Base-by-base conservation (phyloP, 2,888 invertebrate genomes). In the Didymodactylos carnosus region DNA sequence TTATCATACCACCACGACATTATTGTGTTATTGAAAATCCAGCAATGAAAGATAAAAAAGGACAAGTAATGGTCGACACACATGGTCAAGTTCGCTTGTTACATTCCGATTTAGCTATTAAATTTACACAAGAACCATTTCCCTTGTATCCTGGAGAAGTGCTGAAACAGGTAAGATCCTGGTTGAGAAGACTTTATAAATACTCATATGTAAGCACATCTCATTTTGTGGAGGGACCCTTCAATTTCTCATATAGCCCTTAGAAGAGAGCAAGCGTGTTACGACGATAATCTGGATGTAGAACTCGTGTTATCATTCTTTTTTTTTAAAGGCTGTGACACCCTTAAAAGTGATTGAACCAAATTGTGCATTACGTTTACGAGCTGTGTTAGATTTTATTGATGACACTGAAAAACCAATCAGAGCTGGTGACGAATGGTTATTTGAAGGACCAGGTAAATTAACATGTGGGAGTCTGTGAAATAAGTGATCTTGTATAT, bases 391-490 rank as follows among this genome's bases (percentile, higher is more conserved):
- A 13, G 85, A 85, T 77, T 84, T 84, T 79, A 81, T 80, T 69
- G 82, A 82, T 75, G 82, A 80, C 13, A 78, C 77, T 41, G 76
- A 77, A 23, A 78, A 79, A 39, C 82, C 82, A 76, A 76, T 83
- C 75, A 80, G 80, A n/a, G 85, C 85, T 69, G 85, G 85, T 3
- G 85, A 86, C 78, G 84, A 85, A 77, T 85, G 85, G 84, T 79
- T 85, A 40, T 85, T 86, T 80, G 84, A 84, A 77, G 85, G 84
- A 70, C 80, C 72, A 16, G 72, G 72, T 51, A 62, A 51, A 19
- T 29, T 43, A 19, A 49, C 4, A 19, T 19, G 43, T 19, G 14
- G 19, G 69, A 62, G 13, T 62, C 14, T 43, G 19, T 14, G 19
- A 43, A 16, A 43, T 14, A 43, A 43, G 43, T 43, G 43, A 43